Conservation (phyloP, 1,140 invertebrate species). For the Leptinotarsa texana region DNA sequence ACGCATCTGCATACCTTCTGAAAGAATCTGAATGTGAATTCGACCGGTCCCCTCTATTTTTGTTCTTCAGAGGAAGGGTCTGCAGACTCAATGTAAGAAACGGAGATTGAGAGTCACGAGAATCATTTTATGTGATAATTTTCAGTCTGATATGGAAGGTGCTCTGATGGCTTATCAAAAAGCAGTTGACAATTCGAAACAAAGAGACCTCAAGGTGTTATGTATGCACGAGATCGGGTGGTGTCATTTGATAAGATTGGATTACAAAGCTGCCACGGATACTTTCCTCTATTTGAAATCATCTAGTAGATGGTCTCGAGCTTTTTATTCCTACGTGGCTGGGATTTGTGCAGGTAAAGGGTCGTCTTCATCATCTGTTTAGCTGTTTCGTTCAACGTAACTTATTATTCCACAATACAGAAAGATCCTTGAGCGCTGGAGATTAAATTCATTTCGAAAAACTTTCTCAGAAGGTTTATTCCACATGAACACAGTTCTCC, state of each 20-base stretch:
- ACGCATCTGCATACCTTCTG: constrained; percentile 65
- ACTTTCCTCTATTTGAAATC: constrained; percentile 65
- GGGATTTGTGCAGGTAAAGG: constrained; percentile 49
- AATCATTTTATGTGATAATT: constrained; percentile 27
- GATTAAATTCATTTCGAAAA: no score
- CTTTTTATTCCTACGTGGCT: constrained; percentile 72
- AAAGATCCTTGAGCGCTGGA: no score
- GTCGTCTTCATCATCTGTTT: background rate
- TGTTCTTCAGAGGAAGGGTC: constrained; percentile 72
- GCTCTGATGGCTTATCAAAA: constrained; percentile 65
- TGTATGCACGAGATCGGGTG: constrained; percentile 75
- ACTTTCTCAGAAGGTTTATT: no score
- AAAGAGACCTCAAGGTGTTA: constrained; percentile 69
- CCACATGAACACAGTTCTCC: no score
- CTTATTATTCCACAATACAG: no score
- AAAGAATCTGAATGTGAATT: constrained; percentile 65
- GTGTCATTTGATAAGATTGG: constrained; percentile 70
- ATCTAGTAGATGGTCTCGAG: constrained; percentile 70
- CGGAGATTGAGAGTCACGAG: background rate
- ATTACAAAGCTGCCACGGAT: constrained; percentile 62
- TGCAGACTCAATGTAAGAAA: constrained; percentile 65
- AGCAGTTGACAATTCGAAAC: constrained; percentile 64
- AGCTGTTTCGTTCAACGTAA: no score
- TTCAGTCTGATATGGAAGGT: constrained; percentile 64
- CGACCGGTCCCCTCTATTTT: constrained; percentile 68